phyloP scores from a whole-genome alignment of 2,113 vertebrate genomes.

The Rutilus rutilus region DNA sequence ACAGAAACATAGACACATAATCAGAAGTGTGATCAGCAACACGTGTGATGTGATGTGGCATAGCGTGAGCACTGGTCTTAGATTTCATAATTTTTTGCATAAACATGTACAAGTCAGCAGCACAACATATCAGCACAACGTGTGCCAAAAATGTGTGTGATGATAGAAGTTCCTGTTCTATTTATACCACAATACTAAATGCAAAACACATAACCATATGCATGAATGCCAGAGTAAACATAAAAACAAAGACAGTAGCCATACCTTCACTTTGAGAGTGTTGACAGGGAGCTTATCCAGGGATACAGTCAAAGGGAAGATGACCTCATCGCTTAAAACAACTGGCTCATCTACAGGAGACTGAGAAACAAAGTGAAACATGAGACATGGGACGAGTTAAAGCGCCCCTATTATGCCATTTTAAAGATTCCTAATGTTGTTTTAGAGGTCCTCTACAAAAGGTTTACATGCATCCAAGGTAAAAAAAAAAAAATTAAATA shows the following conservation, averaged over 20 bases:
- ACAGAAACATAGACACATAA: constrained; percentile 18
- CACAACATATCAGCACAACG: too few relatives aligned
- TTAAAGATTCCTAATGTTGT: too few relatives aligned
- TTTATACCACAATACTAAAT: background rate
- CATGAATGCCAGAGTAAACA: background rate
- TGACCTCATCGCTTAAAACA: constrained; percentile 83
- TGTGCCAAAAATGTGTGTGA: background rate
- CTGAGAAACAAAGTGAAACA: constrained; percentile 58
- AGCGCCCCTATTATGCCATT: too few relatives aligned
- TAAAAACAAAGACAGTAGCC: background rate
- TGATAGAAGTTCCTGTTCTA: background rate
- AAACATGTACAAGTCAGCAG: background rate
- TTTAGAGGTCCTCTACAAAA: too few relatives aligned
- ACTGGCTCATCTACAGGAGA: constrained; percentile 80
- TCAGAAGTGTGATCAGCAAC: background rate
- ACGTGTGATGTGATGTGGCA: background rate
- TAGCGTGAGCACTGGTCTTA: background rate
- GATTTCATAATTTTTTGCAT: background rate
- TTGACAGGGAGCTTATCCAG: constrained; percentile 84
- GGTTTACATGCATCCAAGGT: too few relatives aligned
- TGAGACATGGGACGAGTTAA: background rate
- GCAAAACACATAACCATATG: background rate
- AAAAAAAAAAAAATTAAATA: too few relatives aligned
- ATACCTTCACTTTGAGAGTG: constrained; percentile 87
- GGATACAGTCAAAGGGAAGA: constrained; percentile 85